Evolutionary conservation across 2,113 vertebrate species (phyloP).

Genomic region (Falcunculus frontatus): DNA sequence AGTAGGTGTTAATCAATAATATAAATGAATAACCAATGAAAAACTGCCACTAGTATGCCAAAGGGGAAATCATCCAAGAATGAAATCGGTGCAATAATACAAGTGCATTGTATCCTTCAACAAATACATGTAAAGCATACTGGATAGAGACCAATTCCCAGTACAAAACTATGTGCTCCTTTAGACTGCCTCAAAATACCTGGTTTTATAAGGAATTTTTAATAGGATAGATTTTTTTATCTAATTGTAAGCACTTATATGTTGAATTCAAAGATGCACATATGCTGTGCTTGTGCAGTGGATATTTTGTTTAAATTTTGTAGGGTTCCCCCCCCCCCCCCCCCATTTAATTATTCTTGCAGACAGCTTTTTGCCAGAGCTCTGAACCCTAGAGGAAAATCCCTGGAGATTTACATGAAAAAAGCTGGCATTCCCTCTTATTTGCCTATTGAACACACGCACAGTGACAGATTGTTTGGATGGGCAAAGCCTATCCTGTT

Average conservation of each 20-base stretch:
- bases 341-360: constrained; percentile 15
- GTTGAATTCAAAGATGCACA: background rate
- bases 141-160: constrained; percentile 54
- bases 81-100: constrained; percentile 62
- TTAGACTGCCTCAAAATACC: background rate
- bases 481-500: constrained; percentile 34
- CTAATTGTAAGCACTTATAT: background rate
- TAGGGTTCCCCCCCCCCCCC: background rate
- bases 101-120: constrained; percentile 62
- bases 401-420: constrained; percentile 53
- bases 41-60: constrained; percentile 56
- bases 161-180: background rate
- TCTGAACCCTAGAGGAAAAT: constrained; percentile 52
- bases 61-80: constrained; percentile 74
- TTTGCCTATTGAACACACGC: constrained; percentile 44
- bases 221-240: background rate
- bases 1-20: constrained; percentile 70
- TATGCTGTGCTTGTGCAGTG: background rate
- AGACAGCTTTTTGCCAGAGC: constrained; percentile 39
- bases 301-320: constrained; percentile 1
- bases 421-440: constrained; percentile 31
- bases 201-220: background rate
- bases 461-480: constrained; percentile 60
- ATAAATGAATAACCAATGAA: constrained; percentile 71
- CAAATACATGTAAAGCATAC: constrained; percentile 60